A percentile compares a stretch with the other conserved stretches of the same genome.
Conservation (phyloP, 64 coral and sea anemone genomes). For the Exaiptasia diaphana region DNA sequence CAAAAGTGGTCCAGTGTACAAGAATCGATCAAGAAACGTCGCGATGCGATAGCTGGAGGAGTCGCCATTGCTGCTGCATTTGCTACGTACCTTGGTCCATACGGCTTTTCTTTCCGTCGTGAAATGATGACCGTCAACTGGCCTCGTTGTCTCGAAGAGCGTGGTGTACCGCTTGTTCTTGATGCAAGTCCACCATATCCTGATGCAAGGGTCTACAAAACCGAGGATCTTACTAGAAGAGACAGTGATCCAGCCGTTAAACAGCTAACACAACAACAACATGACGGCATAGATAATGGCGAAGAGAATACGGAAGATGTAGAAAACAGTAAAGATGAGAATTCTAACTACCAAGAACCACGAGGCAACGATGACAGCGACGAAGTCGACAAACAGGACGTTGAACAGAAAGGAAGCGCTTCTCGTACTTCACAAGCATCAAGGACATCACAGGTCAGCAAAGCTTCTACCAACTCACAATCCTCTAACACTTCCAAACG, state of each 20-base stretch:
- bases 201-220: slow-evolving; percentile 41
- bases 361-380: background rate
- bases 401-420: slow-evolving; percentile 23
- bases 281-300: background rate
- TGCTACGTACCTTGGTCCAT: slow-evolving; percentile 94
- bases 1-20: slow-evolving; percentile 86
- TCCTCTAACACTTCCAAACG: background rate
- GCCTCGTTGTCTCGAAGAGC: slow-evolving; percentile 89
- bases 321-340: slow-evolving; percentile 25
- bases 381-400: slow-evolving; percentile 37
- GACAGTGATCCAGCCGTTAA: background rate
- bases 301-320: background rate
- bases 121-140: slow-evolving; percentile 89
- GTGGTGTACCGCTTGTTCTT: slow-evolving; percentile 64
- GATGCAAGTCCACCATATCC: slow-evolving; percentile 46
- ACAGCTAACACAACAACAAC: no score
- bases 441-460: no score
- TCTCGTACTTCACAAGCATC: background rate
- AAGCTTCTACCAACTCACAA: no score
- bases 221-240: slow-evolving; percentile 13
- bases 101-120: slow-evolving; percentile 73
- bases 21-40: slow-evolving; percentile 75
- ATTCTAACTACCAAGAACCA: background rate
- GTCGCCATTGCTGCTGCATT: slow-evolving; percentile 90
- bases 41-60: slow-evolving; percentile 74